Conservation (phyloP, 1,140 invertebrate genomes). For the Dendrolimus kikuchii region DNA sequence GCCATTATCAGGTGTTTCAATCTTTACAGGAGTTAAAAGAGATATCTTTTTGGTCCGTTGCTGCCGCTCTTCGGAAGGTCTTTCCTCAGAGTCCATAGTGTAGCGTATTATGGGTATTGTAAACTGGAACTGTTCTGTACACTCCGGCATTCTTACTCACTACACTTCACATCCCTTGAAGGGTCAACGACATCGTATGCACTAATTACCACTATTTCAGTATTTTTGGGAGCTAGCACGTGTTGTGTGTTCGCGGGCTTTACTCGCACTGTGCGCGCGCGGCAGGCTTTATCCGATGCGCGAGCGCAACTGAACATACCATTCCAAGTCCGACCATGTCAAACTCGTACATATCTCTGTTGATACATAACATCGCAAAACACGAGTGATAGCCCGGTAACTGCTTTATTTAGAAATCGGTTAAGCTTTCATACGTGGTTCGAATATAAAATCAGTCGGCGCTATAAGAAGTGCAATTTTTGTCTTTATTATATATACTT, state of each 20-base stretch:
- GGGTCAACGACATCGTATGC: neutral
- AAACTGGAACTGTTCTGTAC: slow-evolving; percentile 54
- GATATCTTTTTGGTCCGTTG: slow-evolving; percentile 55
- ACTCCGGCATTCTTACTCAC: slow-evolving; percentile 63
- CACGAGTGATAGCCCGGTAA: slow-evolving; percentile 14
- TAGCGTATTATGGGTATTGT: slow-evolving; percentile 62
- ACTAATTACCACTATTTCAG: slow-evolving; percentile 15
- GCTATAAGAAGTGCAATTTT: too few relatives aligned
- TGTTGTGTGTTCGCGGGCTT: slow-evolving; percentile 6
- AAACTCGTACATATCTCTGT: neutral
- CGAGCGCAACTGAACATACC: slow-evolving; percentile 9
- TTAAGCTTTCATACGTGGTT: too few relatives aligned
- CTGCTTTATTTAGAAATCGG: neutral
- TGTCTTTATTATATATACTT: too few relatives aligned
- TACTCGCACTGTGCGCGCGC: slow-evolving; percentile 23
- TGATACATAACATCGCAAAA: slow-evolving; percentile 6
- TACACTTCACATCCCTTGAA: slow-evolving; percentile 24
- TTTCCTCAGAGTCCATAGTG: slow-evolving; percentile 57
- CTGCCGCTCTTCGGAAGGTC: slow-evolving; percentile 37
- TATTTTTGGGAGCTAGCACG: slow-evolving; percentile 9
- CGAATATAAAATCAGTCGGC: too few relatives aligned
- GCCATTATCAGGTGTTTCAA: slow-evolving; percentile 54
- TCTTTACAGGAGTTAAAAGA: slow-evolving; percentile 53
- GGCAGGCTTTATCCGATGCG: neutral
- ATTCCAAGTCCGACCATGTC: slow-evolving; percentile 3